Conservation (phyloP, 2,113 vertebrate species). For the Rhombomys opimus region DNA sequence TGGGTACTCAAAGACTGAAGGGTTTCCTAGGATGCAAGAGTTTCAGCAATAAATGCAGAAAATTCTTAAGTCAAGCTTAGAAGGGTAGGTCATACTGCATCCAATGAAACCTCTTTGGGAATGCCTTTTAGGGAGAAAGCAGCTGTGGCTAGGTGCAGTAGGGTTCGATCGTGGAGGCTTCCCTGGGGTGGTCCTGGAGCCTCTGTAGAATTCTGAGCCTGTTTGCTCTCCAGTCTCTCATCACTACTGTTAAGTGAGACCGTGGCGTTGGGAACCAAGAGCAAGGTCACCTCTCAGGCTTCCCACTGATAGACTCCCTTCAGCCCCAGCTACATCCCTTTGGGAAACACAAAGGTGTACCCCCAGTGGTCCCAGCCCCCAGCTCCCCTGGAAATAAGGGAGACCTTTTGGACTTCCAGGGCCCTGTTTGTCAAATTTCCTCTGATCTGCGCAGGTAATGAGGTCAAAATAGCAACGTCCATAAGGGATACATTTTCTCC, state of each 20-base stretch:
- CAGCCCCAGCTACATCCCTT: background rate
- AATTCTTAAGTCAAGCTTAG: background rate
- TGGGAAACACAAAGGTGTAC: constrained; percentile 68
- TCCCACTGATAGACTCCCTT: constrained; percentile 63
- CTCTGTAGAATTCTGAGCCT: constrained; percentile 72
- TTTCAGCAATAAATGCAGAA: background rate
- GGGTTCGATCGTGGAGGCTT: constrained; percentile 52
- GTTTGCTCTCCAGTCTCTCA: background rate
- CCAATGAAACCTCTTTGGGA: background rate
- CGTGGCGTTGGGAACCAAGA: constrained; percentile 44
- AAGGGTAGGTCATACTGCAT: background rate
- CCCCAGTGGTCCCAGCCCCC: constrained; percentile 28
- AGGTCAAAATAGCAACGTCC: constrained; percentile 77
- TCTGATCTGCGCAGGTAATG: constrained; percentile 81
- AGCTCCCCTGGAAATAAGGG: constrained; percentile 48
- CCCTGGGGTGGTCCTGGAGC: constrained; percentile 57
- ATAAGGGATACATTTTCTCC: constrained; percentile 81
- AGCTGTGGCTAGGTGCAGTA: background rate
- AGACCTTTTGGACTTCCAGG: constrained; percentile 39
- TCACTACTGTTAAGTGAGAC: constrained; percentile 47
- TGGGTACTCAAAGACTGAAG: background rate
- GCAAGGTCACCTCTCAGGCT: constrained; percentile 36
- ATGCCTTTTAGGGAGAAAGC: constrained; percentile 19
- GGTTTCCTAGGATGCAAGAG: background rate
- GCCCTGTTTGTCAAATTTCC: constrained; percentile 70